A percentile compares a stretch with the other conserved stretches of the same genome.
Evolutionary conservation across 1,140 invertebrate species (phyloP).

Genomic region (Anastrepha obliqua): DNA sequence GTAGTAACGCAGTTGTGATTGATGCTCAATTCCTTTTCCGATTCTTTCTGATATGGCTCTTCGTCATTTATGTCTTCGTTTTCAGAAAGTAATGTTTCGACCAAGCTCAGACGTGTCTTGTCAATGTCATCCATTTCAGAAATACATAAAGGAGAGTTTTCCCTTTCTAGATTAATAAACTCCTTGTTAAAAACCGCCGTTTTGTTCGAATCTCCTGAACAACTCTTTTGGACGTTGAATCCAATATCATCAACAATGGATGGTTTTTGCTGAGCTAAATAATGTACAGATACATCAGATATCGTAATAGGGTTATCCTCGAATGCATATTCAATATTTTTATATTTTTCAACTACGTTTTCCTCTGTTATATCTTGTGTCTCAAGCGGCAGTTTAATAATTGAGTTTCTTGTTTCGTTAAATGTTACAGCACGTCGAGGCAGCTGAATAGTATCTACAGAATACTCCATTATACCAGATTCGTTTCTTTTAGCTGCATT

Average conservation of each 20-base stretch:
- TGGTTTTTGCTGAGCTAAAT: conserved; percentile 23
- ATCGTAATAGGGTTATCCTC: conserved; percentile 55
- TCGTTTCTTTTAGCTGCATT: background rate
- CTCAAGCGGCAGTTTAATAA: background rate
- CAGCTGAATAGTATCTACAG: conserved; percentile 39
- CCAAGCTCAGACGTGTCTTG: conserved; percentile 49
- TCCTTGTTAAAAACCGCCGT: background rate
- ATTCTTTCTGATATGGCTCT: background rate
- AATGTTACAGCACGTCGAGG: background rate
- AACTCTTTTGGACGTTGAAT: background rate
- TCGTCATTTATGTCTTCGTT: background rate
- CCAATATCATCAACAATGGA: background rate
- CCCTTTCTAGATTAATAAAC: conserved; percentile 20
- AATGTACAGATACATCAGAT: conserved; percentile 54
- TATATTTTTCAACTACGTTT: background rate
- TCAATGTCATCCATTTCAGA: conserved; percentile 53
- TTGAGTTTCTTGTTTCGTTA: background rate
- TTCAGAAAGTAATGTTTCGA: conserved; percentile 30
- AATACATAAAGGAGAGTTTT: conserved; percentile 33
- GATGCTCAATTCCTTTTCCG: background rate
- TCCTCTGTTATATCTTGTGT: background rate
- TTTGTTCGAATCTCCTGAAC: background rate
- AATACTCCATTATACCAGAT: background rate
- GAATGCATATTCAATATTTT: background rate
- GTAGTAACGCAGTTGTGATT: background rate